Evolutionary conservation across 2,113 vertebrate genomes (phyloP), one percentile per base, ranked within the genome.

Genomic region (Pardalotus punctatus): DNA sequence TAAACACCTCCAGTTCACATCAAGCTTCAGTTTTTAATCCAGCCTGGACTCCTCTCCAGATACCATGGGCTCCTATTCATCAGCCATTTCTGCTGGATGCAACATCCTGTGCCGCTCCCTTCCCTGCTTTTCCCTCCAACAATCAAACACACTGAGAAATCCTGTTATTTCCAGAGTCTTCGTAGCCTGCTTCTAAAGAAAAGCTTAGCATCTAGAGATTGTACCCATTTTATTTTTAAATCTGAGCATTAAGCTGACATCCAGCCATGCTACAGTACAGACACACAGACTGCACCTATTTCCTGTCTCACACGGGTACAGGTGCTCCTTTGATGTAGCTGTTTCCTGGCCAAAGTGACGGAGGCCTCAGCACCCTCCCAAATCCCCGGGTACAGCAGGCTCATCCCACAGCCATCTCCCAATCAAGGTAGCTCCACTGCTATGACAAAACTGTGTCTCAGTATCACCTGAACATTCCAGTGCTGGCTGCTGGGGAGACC

Each of bases 251-350:
- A 31, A 40, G 36, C 40, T 45, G 53, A 51, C 51, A 74, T 56
- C 28, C 73, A 83, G 43, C 33, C 29, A 11, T 1, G 14, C 36
- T 14, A 23, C 4, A 6, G 60, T 5, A 78, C 1, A 0, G 38
- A 50, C 21, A 27, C 29, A 23, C 2, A 33, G 21, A 54, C 25
- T 15, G 35, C 50, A 25, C 2, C 8, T n/a, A 33, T 6, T 43
- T 29, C 40, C 40, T 8, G 6, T 25, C 61, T 40, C 17, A 43
- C 3, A 8, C 58, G 42, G 42, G 56, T 29, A 57, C 28, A 45
- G 42, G n/a, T 42, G 35, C 27, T 86, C 64, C 47, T 54, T 12
- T 14, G 22, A 73, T 11, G 27, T 5, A 54, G 38, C 0, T 29
- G 18, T 18, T 33, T 70, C 56, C 35, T 1, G 40, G 54, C 35